phyloP scores from a whole-genome alignment of 2,797 vertebrate species.

The Arctocebus calabarensis region DNA sequence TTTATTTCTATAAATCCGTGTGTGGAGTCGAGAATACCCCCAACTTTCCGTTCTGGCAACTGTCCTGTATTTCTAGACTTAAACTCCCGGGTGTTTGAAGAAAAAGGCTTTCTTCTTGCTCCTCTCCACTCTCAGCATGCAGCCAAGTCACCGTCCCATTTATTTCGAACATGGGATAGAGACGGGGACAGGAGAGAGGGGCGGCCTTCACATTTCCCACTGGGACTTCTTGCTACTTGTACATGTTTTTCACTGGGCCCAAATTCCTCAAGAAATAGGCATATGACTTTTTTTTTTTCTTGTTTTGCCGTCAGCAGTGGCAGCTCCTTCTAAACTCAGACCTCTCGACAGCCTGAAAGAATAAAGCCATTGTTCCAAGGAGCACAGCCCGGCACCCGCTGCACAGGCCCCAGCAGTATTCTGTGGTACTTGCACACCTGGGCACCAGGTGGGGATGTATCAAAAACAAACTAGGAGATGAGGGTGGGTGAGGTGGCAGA shows the following conservation, averaged over 20 bases:
- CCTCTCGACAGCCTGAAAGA: slow-evolving; percentile 56
- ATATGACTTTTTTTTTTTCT: not conserved
- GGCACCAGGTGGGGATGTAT: slow-evolving; percentile 76
- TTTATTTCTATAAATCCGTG: slow-evolving; percentile 64
- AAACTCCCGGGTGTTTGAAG: slow-evolving; percentile 39
- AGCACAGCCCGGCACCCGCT: not conserved
- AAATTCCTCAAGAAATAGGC: not conserved
- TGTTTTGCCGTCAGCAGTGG: not conserved
- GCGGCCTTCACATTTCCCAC: not conserved
- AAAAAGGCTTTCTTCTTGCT: slow-evolving; percentile 29
- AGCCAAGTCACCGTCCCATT: not conserved
- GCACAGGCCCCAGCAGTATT: not conserved
- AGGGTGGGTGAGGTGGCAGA: slow-evolving; percentile 61
- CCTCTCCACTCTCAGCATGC: slow-evolving; percentile 7
- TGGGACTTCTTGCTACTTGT: slow-evolving; percentile 33
- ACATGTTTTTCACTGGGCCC: not conserved
- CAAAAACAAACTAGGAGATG: slow-evolving; percentile 71
- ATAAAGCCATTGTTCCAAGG: slow-evolving; percentile 73
- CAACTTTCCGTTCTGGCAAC: slow-evolving; percentile 65
- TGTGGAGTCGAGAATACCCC: slow-evolving; percentile 58
- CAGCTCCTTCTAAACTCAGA: not conserved
- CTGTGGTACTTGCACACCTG: slow-evolving; percentile 73
- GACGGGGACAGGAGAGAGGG: not conserved
- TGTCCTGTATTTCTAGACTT: slow-evolving; percentile 64
- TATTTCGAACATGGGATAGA: not conserved